Conservation (phyloP, 1,140 invertebrate species). For the Zaprionus taronus region DNA sequence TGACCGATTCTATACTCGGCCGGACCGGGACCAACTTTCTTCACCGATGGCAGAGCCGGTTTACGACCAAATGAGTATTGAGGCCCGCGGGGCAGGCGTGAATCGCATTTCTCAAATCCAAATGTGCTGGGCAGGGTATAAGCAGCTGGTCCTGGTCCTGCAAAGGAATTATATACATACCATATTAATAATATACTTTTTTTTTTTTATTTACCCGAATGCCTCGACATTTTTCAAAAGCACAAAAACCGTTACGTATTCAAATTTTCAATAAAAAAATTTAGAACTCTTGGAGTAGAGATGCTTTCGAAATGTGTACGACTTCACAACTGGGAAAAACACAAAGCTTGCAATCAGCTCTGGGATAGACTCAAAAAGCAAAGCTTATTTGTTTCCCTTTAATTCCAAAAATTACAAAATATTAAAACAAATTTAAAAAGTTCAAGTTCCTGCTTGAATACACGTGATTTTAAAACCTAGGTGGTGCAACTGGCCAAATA, state of each 20-base stretch:
- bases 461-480: background rate
- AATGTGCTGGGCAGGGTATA: constrained; percentile 40
- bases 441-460: too few relatives aligned
- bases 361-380: background rate
- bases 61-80: constrained; percentile 41
- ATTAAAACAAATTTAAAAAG: background rate
- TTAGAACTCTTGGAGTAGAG: background rate
- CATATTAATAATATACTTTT: too few relatives aligned
- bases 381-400: constrained; percentile 2
- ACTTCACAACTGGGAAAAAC: background rate
- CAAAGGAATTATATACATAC: background rate
- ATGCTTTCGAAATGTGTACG: background rate
- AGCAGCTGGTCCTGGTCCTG: constrained; percentile 44
- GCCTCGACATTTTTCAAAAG: constrained; percentile 20
- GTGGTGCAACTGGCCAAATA: background rate
- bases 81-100: constrained; percentile 24
- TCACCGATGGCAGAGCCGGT: constrained; percentile 13
- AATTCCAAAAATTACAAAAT: background rate
- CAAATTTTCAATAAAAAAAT: background rate
- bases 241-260: background rate
- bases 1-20: constrained; percentile 43
- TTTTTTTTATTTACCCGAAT: constrained; percentile 17
- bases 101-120: constrained; percentile 30
- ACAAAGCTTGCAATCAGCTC: too few relatives aligned
- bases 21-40: constrained; percentile 33